Conservation (phyloP, 1,140 invertebrate species). For the Dendrolimus punctatus region DNA sequence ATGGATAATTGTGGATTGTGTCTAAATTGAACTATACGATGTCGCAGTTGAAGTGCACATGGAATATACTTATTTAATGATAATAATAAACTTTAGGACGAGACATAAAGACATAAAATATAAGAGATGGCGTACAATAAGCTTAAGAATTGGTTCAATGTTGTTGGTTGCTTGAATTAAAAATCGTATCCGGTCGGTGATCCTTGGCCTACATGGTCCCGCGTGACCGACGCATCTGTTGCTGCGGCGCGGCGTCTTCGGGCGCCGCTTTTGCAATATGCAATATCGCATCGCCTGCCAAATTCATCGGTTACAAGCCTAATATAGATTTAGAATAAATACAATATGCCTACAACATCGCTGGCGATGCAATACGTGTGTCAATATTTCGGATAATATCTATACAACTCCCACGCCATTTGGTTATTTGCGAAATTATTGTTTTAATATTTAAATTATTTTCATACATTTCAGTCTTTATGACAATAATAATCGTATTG, state of each 20-base stretch:
- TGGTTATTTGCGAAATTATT: too few relatives aligned
- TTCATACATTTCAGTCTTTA: background rate
- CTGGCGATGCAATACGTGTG: too few relatives aligned
- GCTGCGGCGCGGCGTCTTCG: slow-evolving; percentile 17
- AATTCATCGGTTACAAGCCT: slow-evolving; percentile 12
- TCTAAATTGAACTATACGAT: too few relatives aligned
- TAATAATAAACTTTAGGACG: too few relatives aligned
- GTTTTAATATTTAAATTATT: too few relatives aligned
- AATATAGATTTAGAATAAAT: slow-evolving; percentile 2
- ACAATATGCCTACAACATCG: too few relatives aligned
- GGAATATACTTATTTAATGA: too few relatives aligned
- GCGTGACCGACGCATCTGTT: slow-evolving; percentile 40
- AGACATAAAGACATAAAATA: too few relatives aligned
- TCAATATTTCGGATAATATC: too few relatives aligned
- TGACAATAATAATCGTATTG: background rate
- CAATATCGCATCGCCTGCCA: slow-evolving; percentile 18
- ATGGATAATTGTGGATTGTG: too few relatives aligned
- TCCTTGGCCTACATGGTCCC: slow-evolving; percentile 45
- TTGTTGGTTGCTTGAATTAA: background rate
- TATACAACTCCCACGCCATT: too few relatives aligned
- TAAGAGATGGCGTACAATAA: slow-evolving; percentile 6
- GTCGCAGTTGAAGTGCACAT: too few relatives aligned
- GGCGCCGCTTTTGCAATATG: slow-evolving; percentile 5
- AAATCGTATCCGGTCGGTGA: slow-evolving; percentile 29
- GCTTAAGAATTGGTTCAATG: slow-evolving; percentile 1